Conservation (phyloP, 2,888 invertebrate species). For the Idaea aversata region DNA sequence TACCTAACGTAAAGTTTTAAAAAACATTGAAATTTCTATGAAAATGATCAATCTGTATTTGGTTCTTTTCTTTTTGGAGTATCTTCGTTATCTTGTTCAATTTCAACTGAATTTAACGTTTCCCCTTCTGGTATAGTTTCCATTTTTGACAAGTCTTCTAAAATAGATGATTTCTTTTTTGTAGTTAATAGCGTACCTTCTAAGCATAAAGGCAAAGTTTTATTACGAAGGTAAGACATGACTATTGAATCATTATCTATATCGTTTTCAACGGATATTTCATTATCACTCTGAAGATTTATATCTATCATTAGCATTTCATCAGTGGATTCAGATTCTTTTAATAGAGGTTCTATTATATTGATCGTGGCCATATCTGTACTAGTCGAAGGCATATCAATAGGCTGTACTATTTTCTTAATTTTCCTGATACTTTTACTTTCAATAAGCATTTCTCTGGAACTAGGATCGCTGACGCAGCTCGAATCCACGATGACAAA, state of each 20-base stretch:
- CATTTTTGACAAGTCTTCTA: conserved; percentile 55
- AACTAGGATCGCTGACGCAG: conserved; percentile 43
- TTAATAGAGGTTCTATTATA: conserved; percentile 18
- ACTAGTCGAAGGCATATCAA: conserved; percentile 47
- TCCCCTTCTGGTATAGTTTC: conserved; percentile 57
- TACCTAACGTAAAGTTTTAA: background rate
- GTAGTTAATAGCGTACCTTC: conserved; percentile 38
- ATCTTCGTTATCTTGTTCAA: conserved; percentile 8
- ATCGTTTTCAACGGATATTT: conserved; percentile 37
- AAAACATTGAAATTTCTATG: background rate
- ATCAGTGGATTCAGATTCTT: conserved; percentile 40
- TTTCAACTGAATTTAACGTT: conserved; percentile 32
- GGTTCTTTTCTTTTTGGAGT: background rate
- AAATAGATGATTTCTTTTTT: conserved; percentile 50
- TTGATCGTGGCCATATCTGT: conserved; percentile 30
- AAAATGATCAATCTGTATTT: background rate
- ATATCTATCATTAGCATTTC: conserved; percentile 50
- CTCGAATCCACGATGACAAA: conserved; percentile 50
- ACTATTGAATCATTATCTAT: conserved; percentile 50
- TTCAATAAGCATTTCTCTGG: conserved; percentile 42
- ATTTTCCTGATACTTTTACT: conserved; percentile 25
- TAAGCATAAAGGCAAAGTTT: conserved; percentile 34
- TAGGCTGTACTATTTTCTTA: conserved; percentile 33
- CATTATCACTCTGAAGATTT: conserved; percentile 53
- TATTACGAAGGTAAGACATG: conserved; percentile 50